These are phyloP conservation scores for Todiramphus chloris DNA, from an alignment of 2,113 vertebrate species.

Conservation along the genomic window DNA sequence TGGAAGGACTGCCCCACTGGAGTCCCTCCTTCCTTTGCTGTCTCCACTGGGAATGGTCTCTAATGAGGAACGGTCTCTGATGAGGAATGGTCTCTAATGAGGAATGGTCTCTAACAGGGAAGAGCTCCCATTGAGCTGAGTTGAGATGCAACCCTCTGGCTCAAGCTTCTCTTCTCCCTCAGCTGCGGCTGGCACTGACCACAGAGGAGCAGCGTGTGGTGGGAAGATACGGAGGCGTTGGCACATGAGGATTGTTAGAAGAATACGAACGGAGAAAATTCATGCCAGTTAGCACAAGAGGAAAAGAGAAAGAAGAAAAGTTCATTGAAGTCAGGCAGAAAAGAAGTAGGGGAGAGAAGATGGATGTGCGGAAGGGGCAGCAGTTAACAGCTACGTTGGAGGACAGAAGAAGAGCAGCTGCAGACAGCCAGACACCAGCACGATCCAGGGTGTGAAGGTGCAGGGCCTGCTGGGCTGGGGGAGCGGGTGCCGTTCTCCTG, in stretches of 20 bases:
- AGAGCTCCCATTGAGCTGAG: background rate
- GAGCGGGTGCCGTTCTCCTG: background rate
- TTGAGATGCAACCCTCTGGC: background rate
- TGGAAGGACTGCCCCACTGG: background rate
- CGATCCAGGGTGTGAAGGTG: accelerated
- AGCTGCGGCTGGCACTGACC: background rate
- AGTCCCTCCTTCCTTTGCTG: background rate
- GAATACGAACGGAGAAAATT: accelerated
- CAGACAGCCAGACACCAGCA: background rate
- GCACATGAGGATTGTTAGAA: background rate
- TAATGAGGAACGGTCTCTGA: background rate
- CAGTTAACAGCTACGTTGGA: accelerated
- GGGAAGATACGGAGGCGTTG: background rate
- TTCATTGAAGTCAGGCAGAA: background rate
- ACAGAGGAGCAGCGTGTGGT: background rate
- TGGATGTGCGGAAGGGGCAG: background rate
- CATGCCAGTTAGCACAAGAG: background rate
- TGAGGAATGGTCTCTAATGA: background rate
- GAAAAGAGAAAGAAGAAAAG: background rate
- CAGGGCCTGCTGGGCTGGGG: background rate
- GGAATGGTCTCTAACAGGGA: background rate
- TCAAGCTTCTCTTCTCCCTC: background rate
- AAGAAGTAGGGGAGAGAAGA: background rate
- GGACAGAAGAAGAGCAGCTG: background rate
- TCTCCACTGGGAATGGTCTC: background rate